phyloP scores from a whole-genome alignment of 2,888 invertebrate species.

The Bellardia bayeri region DNA sequence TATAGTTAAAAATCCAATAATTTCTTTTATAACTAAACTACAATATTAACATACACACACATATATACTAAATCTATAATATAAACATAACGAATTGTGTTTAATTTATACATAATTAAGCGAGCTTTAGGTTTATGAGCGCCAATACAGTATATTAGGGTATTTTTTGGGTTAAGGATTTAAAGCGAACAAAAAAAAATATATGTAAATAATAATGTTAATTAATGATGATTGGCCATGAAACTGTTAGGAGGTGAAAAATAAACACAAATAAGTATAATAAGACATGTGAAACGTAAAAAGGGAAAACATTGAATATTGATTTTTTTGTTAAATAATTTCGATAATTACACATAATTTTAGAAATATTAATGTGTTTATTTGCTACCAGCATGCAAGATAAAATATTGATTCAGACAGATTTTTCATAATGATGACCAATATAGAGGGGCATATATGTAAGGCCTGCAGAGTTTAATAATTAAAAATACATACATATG shows the following conservation, averaged over 20 bases:
- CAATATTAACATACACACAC: conserved; percentile 13
- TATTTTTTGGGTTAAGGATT: conserved; percentile 6
- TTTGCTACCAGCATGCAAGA: conserved; percentile 46
- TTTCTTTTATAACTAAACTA: conserved; percentile 13
- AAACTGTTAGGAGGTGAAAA: not conserved
- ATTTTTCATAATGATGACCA: not conserved
- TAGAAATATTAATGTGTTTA: not conserved
- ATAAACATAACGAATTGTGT: conserved; percentile 10
- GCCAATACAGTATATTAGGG: conserved; percentile 8
- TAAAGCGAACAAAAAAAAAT: conserved; percentile 18
- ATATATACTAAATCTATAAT: not conserved
- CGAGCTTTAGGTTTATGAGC: conserved; percentile 31
- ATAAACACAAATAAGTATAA: not conserved
- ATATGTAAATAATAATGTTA: not conserved
- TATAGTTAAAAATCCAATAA: conserved; percentile 8
- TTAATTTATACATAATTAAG: conserved; percentile 40
- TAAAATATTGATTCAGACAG: not conserved
- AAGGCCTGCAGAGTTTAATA: too few species aligned
- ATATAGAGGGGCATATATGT: too few species aligned
- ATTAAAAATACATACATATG: too few species aligned
- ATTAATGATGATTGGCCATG: conserved; percentile 35
- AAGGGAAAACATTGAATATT: conserved; percentile 65
- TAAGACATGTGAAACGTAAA: conserved; percentile 57
- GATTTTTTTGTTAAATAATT: not conserved
- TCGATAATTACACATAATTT: not conserved